Percentiles rank a stretch among this genome's conserved stretches.
These are phyloP conservation scores for Rutilus rutilus DNA, from an alignment of 2,113 vertebrate species.

Conservation along the genomic window DNA sequence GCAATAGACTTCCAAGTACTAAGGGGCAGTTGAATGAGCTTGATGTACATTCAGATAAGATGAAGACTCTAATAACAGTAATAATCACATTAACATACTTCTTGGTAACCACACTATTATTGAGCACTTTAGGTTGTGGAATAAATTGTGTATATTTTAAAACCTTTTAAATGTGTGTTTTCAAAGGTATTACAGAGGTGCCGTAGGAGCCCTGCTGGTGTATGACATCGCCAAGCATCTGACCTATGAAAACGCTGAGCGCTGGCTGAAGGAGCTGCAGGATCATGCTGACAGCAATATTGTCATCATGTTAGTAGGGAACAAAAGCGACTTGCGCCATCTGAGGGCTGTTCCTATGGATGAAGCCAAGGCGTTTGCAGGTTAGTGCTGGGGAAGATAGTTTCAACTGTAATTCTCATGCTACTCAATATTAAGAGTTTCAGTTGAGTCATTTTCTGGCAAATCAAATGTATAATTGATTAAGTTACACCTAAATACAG, in stretches of 20 bases:
- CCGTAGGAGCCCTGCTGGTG: slow-evolving; percentile 83
- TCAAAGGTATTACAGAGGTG: slow-evolving; percentile 84
- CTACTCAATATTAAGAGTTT: not conserved
- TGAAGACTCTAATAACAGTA: not conserved
- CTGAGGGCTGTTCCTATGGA: slow-evolving; percentile 84
- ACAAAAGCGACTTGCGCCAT: slow-evolving; percentile 84
- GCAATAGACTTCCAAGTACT: not conserved
- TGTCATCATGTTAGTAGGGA: slow-evolving; percentile 89
- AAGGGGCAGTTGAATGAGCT: no score
- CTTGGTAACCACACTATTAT: not conserved
- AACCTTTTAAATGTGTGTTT: not conserved
- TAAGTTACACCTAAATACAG: not conserved
- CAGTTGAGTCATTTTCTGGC: not conserved
- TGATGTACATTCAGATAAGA: not conserved
- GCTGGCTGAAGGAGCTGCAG: slow-evolving; percentile 88
- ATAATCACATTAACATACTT: not conserved
- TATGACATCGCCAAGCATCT: slow-evolving; percentile 89
- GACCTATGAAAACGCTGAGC: slow-evolving; percentile 84
- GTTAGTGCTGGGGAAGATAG: slow-evolving; percentile 59
- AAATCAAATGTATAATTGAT: not conserved
- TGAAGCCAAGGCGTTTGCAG: slow-evolving; percentile 81
- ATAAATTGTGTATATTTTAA: not conserved
- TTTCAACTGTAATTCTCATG: no score
- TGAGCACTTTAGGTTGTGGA: not conserved
- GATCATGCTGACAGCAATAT: slow-evolving; percentile 87